Evolutionary conservation across 1,140 invertebrate genomes (phyloP), one percentile per base, ranked within the genome.

Genomic region (Coelopa frigida): DNA sequence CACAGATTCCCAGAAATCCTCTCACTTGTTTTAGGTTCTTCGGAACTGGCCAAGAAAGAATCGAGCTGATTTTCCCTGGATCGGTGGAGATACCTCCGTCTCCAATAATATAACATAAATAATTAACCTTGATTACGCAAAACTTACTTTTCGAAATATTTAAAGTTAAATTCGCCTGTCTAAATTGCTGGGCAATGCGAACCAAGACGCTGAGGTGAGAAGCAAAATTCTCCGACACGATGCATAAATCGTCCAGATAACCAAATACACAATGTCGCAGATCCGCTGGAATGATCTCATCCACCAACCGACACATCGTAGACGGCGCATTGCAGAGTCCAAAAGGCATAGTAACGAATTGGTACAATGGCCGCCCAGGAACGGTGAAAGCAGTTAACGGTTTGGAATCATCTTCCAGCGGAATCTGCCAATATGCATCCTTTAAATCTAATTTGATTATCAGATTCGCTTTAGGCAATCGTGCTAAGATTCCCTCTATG

Each of bases 311-410:
- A n/a, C 38, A 40, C 18, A 40, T 21, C n/a, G 38, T 24, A 4
- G 22, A 23, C 12, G 38, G 22, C 11, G 38, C 38, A n/a, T 40
- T 40, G n/a, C 38, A 40, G 3, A 40, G 22, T n/a, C n/a, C n/a
- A n/a, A n/a, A n/a, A n/a, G n/a, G n/a, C n/a, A n/a, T n/a, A n/a
- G n/a, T n/a, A n/a, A 24, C 38, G 10, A 40, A 40, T 40, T 24
- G 38, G 20, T 40, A 40, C 6, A 40, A n/a, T 8, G 38, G 38
- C 4, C 38, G 5, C 3, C 7, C 22, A 7, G 38, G 38, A 6
- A 71, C 70, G 6, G 64, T 61, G 49, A 73, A 74, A 3, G 68
- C 71, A 0, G 73, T 75, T 36, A 72, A 71, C 24, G 58, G 48
- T 36, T 49, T 52, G 15, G 50, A 56, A 11, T 45, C 38, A 4